Percentiles rank a stretch among this genome's conserved stretches.
Conservation (phyloP, 2,113 vertebrate species). For the Mohoua ochrocephala region DNA sequence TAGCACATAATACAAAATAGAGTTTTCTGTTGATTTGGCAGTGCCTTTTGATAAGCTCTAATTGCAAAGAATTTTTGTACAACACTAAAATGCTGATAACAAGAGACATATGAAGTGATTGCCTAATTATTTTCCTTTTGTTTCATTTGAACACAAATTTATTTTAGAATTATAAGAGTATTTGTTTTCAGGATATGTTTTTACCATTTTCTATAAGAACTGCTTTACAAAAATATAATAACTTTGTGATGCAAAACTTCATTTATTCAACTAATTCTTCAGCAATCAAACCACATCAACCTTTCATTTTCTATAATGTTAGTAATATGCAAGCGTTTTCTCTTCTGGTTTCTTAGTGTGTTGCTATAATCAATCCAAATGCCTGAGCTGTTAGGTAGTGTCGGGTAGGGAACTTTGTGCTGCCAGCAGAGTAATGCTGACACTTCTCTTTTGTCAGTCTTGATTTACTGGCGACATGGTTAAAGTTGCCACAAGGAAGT, state of each 20-base stretch:
- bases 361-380: neutral
- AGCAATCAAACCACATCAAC: neutral
- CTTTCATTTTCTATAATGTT: neutral
- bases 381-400: neutral
- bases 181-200: neutral
- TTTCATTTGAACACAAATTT: neutral
- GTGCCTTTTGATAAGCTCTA: neutral
- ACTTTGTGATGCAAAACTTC: neutral
- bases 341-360: neutral
- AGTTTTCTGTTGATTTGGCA: neutral
- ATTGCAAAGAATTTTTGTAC: neutral
- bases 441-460: neutral
- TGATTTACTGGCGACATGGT: neutral
- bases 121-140: neutral
- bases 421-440: neutral
- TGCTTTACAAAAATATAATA: neutral
- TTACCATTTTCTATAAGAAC: neutral
- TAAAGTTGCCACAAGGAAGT: neutral
- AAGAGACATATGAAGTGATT: neutral
- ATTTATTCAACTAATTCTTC: neutral
- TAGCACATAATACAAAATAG: neutral
- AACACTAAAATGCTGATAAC: neutral
- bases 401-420: neutral
- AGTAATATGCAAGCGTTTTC: neutral
- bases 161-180: neutral